Evolutionary conservation across 2,113 vertebrate species (phyloP).

Genomic region (Brienomyrus longianalis): DNA sequence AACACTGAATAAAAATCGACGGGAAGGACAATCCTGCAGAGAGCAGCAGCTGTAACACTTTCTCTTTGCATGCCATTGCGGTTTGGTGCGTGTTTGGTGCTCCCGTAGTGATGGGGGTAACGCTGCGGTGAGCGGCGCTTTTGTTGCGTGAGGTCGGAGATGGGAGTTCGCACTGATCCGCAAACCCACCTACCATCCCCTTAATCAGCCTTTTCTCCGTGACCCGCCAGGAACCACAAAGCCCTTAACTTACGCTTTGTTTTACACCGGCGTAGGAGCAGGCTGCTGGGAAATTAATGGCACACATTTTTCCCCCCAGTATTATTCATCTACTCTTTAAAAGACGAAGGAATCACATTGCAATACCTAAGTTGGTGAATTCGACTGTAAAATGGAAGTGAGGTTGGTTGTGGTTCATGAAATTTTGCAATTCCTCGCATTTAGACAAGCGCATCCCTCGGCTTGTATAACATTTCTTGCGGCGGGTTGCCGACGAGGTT

Average conservation of each 20-base stretch:
- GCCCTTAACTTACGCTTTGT: not conserved
- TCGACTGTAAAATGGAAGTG: not conserved
- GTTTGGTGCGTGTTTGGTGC: not conserved
- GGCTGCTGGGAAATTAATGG: not conserved
- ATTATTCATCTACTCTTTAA: not conserved
- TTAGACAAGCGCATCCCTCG: not conserved
- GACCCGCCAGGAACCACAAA: not conserved
- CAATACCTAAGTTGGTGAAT: not conserved
- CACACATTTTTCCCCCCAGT: not conserved
- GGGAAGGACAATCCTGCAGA: not conserved
- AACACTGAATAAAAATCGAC: not conserved
- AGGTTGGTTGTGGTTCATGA: not conserved
- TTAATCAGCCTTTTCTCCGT: not conserved
- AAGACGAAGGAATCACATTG: not conserved
- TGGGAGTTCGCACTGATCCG: not conserved
- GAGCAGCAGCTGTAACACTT: not conserved
- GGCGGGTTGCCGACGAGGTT: not conserved
- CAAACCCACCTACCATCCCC: not conserved
- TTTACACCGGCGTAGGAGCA: not conserved
- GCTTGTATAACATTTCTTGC: not conserved
- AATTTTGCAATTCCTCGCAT: not conserved
- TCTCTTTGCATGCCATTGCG: not conserved
- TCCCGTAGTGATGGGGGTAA: not conserved
- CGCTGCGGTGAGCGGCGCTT: not conserved
- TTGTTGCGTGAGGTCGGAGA: not conserved